A percentile compares a stretch with the other conserved stretches of the same genome.
These are phyloP conservation scores for Mycteria americana DNA, from an alignment of 2,797 vertebrate species.

Conservation along the genomic window DNA sequence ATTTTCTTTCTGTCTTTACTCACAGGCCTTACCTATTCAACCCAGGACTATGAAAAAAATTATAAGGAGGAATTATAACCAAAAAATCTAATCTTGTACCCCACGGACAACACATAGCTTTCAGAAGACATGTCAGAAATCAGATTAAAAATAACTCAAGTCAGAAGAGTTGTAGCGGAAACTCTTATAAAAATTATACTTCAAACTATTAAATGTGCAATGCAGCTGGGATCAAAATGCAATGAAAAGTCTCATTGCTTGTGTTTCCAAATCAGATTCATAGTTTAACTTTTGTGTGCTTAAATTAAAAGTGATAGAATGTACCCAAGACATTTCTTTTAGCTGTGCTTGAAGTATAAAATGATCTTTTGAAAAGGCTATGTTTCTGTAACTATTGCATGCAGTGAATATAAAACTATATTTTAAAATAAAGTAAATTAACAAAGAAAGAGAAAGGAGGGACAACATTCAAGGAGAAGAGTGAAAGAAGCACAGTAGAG, in stretches of 20 bases:
- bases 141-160: background rate
- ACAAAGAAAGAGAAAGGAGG: background rate
- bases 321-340: background rate
- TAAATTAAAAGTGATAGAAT: background rate
- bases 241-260: background rate
- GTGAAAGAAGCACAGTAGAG: background rate
- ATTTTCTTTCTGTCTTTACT: background rate
- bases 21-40: background rate
- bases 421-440: background rate
- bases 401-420: background rate
- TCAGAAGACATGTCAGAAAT: background rate
- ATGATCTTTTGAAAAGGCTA: background rate
- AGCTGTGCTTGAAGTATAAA: background rate
- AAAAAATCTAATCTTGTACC: background rate
- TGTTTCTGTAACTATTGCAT: background rate
- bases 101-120: fast-evolving
- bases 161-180: background rate
- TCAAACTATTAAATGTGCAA: background rate
- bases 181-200: background rate
- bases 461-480: background rate
- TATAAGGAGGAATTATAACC: background rate
- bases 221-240: background rate
- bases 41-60: background rate
- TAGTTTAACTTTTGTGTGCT: background rate
- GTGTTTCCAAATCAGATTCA: background rate